Base-by-base conservation (phyloP, 2,888 invertebrate species). In the Formica aserva region DNA sequence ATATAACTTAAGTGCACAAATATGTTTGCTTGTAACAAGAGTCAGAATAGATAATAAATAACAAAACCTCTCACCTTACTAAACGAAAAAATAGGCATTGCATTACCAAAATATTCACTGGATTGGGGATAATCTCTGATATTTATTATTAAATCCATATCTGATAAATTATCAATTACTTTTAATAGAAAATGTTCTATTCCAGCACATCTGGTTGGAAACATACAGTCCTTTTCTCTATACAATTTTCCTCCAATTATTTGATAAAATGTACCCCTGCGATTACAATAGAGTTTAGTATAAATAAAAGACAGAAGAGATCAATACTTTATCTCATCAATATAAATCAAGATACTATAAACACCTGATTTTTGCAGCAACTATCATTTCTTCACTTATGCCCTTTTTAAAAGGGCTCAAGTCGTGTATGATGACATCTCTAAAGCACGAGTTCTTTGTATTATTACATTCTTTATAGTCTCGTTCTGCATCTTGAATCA, bases 81-180 rank as follows among this genome's bases (percentile, higher is more conserved):
- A 94, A 99, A 99, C 3, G 99, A 99, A 94, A 99, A 97, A n/a
- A 99, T 96, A 18, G 99, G 99, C 90, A 96, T 95, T 9, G 95
- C 94, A 52, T 95, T 95, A 1, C 96, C 96, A 95, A 96, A 97
- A 77, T 96, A 95, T 88, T 95, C 96, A 88, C 96, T 96, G 26
- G 98, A 95, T 95, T 98, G 98, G 4, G 99, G 99, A 97, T 98
- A 99, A 95, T 99, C 99, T 83, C 98, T 96, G 0, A 98, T 97
- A 94, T 99, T 99, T 29, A 99, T 95, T 18, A 98, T 95, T 85
- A 99, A 95, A 94, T 99, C 99, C 95, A 97, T 96, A 93, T 99
- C 96, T 0, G 98, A 97, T 75, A 99, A 94, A 86, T 97, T 96
- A 8, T 96, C 94, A 62, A 97, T 95, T 6, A 98, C 91, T 91